Evolutionary conservation across 2,888 invertebrate species (phyloP), one percentile per base, ranked within the genome.

Genomic region (Sarcophaga carnaria): DNA sequence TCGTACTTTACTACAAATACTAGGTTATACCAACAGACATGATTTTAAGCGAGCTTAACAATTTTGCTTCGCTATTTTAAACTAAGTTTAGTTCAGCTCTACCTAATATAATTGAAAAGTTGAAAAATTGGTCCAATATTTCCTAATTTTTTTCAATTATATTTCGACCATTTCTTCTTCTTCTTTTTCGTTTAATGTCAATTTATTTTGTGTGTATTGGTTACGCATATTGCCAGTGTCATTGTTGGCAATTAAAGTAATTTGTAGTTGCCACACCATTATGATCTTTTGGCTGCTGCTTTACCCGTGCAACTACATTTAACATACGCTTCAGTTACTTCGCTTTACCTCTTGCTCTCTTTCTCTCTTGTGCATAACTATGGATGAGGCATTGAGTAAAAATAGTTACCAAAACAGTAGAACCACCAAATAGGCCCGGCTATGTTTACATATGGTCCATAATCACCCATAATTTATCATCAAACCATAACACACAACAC

Each of bases 401-500:
- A 54, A 54, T 54, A 54, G 60, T 14, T 60, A 76, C 17, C 49
- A 37, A 37, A 37, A n/a, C 63, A 75, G 49, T 54, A 63, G 27
- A 14, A 22, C 27, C 14, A 54, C 27, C 27, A 69, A 78, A 20
- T 45, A 72, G 71, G 66, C 72, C 37, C 45, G 59, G 17, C n/a
- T 63, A 10, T 62, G 83, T 54, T 49, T 54, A 64, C 64, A 80
- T 76, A 70, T 85, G 84, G 66, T 66, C 37, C 54, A 76, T 85
- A 85, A 85, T 85, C 76, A 64, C 76, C 66, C 22, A 27, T 62
- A 85, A 85, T 85, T 85, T 80, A 85, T 85, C 76, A 80, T 66
- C 45, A 37, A 37, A 37, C 14, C 22, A 49, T 49, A 11, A 49
- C 49, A 49, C 49, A 49, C 49, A 49, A 27, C 27, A 27, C 27